Percentiles rank a stretch among this genome's conserved stretches.
Conservation (phyloP, 2,888 invertebrate species). For the Anthoptus insignis region DNA sequence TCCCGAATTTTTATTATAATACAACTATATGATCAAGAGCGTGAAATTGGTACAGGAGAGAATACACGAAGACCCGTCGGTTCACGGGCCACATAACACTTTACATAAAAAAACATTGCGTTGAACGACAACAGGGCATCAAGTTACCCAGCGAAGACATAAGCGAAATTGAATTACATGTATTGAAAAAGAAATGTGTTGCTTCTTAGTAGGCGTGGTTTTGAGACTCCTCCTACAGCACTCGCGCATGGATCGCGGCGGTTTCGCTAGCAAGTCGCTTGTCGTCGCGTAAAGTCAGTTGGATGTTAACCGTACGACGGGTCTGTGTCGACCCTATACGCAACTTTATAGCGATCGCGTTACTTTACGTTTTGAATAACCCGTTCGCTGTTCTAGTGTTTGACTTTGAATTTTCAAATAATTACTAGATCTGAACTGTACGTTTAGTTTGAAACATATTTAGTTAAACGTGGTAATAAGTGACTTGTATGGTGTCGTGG, state of each 20-base stretch:
- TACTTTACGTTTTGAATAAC: conserved; percentile 55
- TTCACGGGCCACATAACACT: conserved; percentile 86
- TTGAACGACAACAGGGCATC: conserved; percentile 86
- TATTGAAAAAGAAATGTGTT: conserved; percentile 87
- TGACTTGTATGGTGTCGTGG: conserved; percentile 72
- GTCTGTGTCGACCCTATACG: conserved; percentile 61
- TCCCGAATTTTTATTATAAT: conserved; percentile 49
- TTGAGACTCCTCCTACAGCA: conserved; percentile 80
- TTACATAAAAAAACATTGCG: conserved; percentile 87
- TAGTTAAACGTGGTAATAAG: no score
- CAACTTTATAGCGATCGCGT: conserved; percentile 69
- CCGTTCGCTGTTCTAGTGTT: conserved; percentile 51
- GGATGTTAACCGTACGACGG: conserved; percentile 59
- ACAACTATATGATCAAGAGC: conserved; percentile 73
- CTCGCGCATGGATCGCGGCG: conserved; percentile 78
- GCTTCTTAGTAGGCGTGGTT: conserved; percentile 86
- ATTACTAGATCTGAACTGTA: no score
- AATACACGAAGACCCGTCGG: conserved; percentile 78
- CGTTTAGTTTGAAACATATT: no score
- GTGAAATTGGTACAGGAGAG: conserved; percentile 77
- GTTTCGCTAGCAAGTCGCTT: conserved; percentile 68
- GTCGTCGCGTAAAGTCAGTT: conserved; percentile 66
- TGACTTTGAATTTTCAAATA: conserved; percentile 58
- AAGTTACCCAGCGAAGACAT: conserved; percentile 87
- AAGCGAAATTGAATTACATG: conserved; percentile 87